Conservation (phyloP, 1,140 invertebrate genomes). For the Dendrolimus kikuchii region DNA sequence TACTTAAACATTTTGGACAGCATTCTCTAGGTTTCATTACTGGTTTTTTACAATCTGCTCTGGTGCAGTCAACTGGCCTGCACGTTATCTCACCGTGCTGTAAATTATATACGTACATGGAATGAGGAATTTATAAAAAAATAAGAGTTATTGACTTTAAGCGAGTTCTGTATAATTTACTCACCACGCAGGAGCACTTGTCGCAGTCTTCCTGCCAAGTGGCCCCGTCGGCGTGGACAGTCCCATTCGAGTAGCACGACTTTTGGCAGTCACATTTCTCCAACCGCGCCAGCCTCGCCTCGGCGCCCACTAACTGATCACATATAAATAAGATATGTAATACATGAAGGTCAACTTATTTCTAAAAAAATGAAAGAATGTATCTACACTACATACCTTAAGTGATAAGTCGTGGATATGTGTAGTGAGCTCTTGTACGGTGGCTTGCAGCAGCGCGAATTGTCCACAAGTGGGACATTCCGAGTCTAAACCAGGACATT, state of each 20-base stretch:
- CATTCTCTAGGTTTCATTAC: slow-evolving; percentile 84
- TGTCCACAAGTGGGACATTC: slow-evolving; percentile 93
- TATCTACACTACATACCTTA: slow-evolving; percentile 70
- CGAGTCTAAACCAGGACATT: slow-evolving; percentile 89
- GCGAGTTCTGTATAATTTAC: slow-evolving; percentile 24
- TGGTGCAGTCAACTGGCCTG: slow-evolving; percentile 83
- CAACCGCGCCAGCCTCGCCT: slow-evolving; percentile 81
- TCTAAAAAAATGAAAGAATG: too few relatives aligned
- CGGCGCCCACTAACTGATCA: slow-evolving; percentile 81
- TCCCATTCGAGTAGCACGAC: slow-evolving; percentile 86
- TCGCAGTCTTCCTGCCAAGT: slow-evolving; percentile 87
- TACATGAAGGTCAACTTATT: too few relatives aligned
- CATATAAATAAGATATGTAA: too few relatives aligned
- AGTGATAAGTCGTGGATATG: slow-evolving; percentile 79
- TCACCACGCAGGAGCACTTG: slow-evolving; percentile 86
- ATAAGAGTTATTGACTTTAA: neutral
- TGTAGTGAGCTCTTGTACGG: slow-evolving; percentile 77
- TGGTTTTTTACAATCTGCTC: slow-evolving; percentile 84
- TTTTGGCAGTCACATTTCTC: slow-evolving; percentile 93
- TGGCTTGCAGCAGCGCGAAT: slow-evolving; percentile 85
- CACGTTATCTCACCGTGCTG: slow-evolving; percentile 89
- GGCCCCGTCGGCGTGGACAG: slow-evolving; percentile 84
- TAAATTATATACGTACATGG: slow-evolving; percentile 26
- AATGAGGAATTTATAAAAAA: neutral
- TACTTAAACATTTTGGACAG: slow-evolving; percentile 89